Evolutionary conservation across 2,888 invertebrate species (phyloP).

Genomic region (Sepioteuthis lessoniana): DNA sequence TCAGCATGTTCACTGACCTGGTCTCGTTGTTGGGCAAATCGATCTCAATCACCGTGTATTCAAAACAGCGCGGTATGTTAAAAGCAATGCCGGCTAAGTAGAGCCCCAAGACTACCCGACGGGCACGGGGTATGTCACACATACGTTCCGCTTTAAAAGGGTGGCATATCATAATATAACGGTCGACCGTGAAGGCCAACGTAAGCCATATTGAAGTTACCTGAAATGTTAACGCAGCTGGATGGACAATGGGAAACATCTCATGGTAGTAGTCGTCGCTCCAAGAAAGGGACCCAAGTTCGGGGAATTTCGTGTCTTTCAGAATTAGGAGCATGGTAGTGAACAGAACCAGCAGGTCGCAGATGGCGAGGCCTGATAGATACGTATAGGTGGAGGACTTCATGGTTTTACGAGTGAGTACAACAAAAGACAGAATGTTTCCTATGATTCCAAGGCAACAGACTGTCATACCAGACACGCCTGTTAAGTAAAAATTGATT

Average conservation of each 20-base stretch:
- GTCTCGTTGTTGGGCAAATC: conserved; percentile 54
- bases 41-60: conserved; percentile 64
- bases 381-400: conserved; percentile 73
- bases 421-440: conserved; percentile 72
- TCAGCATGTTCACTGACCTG: conserved; percentile 59
- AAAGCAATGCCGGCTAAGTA: conserved; percentile 68
- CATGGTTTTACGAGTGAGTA: conserved; percentile 70
- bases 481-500: conserved; percentile 71
- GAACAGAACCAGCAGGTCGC: conserved; percentile 72
- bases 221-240: conserved; percentile 72
- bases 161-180: conserved; percentile 76
- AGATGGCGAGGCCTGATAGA: conserved; percentile 71
- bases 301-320: conserved; percentile 66
- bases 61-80: conserved; percentile 73
- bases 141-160: conserved; percentile 72
- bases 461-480: conserved; percentile 70
- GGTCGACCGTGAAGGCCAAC: conserved; percentile 73
- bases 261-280: conserved; percentile 62
- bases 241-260: conserved; percentile 72
- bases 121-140: conserved; percentile 69
- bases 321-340: conserved; percentile 68
- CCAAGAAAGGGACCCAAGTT: conserved; percentile 56
- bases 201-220: conserved; percentile 74
- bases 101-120: conserved; percentile 66
- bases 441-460: conserved; percentile 72